Conservation (phyloP, 2,888 invertebrate genomes). For the Troides oblongomaculatus region DNA sequence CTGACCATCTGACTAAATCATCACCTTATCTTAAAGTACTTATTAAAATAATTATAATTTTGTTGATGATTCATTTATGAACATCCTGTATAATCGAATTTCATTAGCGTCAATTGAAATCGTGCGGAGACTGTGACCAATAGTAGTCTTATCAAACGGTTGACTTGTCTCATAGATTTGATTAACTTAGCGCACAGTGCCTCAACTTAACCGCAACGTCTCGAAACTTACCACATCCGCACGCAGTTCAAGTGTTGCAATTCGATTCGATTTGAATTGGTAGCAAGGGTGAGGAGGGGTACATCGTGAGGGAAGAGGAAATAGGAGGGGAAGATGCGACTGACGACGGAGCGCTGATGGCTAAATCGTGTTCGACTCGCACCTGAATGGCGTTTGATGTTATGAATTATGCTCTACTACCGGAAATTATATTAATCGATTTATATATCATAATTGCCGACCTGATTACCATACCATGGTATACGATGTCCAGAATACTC, state of each 20-base stretch:
- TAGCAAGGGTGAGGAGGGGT: constrained; percentile 42
- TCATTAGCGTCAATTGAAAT: no score
- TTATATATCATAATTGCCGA: no score
- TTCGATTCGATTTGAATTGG: constrained; percentile 71
- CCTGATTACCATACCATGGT: no score
- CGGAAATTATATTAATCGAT: no score
- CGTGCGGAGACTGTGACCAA: neutral
- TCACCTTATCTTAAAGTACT: no score
- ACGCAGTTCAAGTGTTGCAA: constrained; percentile 59
- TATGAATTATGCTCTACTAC: constrained; percentile 48
- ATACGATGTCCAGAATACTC: no score
- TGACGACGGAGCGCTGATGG: constrained; percentile 71
- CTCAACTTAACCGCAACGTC: constrained; percentile 27
- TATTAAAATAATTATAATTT: no score
- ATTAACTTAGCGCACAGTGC: constrained; percentile 18
- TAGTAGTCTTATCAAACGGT: neutral
- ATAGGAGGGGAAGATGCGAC: constrained; percentile 38
- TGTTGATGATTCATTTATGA: no score
- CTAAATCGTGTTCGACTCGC: constrained; percentile 76
- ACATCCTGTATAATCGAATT: no score
- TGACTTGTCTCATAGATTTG: constrained; percentile 7
- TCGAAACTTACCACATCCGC: constrained; percentile 50
- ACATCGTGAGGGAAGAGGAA: constrained; percentile 32
- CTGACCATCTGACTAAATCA: no score
- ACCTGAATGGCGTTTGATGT: constrained; percentile 55